Conservation (phyloP, 92 coral and sea anemone genomes). For the Muricea muricata region DNA sequence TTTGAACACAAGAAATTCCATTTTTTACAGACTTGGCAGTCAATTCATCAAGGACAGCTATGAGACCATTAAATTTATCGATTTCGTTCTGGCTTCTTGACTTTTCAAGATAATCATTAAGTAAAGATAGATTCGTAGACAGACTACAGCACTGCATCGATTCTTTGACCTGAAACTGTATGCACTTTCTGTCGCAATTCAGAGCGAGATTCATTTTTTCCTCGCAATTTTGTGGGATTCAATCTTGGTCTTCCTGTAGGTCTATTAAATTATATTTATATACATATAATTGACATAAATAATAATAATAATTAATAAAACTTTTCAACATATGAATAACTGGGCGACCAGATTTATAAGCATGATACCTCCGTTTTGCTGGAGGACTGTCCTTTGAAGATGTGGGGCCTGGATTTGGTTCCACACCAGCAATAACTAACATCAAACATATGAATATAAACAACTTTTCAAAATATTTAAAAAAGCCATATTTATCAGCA, state of each 20-base stretch:
- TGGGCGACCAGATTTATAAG: conserved; percentile 48
- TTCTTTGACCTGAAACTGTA: not conserved
- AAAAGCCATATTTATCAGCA: not conserved
- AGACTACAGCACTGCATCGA: not conserved
- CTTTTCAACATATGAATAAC: conserved; percentile 49
- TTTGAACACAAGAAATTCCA: not conserved
- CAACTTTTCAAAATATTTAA: not conserved
- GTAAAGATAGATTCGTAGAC: not conserved
- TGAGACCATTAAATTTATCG: conserved; percentile 9
- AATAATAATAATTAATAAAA: not conserved
- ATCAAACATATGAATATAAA: not conserved
- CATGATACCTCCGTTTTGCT: not conserved
- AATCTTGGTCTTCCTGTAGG: not conserved
- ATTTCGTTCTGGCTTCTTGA: not conserved
- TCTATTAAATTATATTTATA: not conserved
- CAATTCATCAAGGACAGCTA: conserved; percentile 12
- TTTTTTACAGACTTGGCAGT: not conserved
- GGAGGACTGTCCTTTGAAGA: not conserved
- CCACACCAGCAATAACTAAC: conserved; percentile 3
- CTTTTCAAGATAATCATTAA: not conserved
- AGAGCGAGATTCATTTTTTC: not conserved
- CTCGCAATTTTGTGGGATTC: not conserved
- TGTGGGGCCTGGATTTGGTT: conserved; percentile 5
- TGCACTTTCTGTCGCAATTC: not conserved
- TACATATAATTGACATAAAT: not conserved